Conservation (phyloP, 2,888 invertebrate genomes). For the Lasioglossum leucozonium region DNA sequence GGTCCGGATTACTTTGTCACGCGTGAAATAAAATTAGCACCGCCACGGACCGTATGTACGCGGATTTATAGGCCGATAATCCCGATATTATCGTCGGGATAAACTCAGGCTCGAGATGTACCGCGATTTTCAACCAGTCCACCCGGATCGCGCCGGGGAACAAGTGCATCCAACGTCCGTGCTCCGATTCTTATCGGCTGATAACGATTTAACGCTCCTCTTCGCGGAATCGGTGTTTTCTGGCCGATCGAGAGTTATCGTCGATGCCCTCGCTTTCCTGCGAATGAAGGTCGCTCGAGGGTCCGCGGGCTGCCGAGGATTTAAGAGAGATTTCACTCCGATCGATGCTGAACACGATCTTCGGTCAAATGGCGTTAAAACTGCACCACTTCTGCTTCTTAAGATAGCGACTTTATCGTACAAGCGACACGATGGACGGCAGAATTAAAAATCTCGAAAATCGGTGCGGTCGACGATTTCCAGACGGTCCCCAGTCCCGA, state of each 20-base stretch:
- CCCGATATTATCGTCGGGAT: slow-evolving; percentile 56
- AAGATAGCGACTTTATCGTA: not conserved
- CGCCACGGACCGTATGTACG: slow-evolving; percentile 29
- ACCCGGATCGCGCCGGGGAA: not conserved
- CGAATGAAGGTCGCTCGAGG: not conserved
- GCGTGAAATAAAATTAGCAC: slow-evolving; percentile 61
- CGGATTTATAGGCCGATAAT: slow-evolving; percentile 53
- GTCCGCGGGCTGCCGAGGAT: not conserved
- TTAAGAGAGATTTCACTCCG: not conserved
- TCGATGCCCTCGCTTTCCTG: not conserved
- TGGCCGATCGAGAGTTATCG: slow-evolving; percentile 12
- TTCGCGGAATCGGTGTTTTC: slow-evolving; percentile 4
- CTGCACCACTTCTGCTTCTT: not conserved
- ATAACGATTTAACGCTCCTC: slow-evolving; percentile 19
- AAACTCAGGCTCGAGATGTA: slow-evolving; percentile 32
- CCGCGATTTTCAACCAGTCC: slow-evolving; percentile 26
- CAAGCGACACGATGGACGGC: not conserved
- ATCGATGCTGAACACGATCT: not conserved
- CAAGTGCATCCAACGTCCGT: slow-evolving; percentile 15
- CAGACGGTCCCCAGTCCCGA: too few species aligned
- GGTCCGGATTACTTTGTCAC: slow-evolving; percentile 71
- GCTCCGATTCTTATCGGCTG: slow-evolving; percentile 22
- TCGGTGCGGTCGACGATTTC: too few species aligned
- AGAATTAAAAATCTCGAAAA: too few species aligned
- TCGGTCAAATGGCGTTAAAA: not conserved